Base-by-base conservation (phyloP, 2,113 vertebrate genomes). In the Hyperopisus bebe region DNA sequence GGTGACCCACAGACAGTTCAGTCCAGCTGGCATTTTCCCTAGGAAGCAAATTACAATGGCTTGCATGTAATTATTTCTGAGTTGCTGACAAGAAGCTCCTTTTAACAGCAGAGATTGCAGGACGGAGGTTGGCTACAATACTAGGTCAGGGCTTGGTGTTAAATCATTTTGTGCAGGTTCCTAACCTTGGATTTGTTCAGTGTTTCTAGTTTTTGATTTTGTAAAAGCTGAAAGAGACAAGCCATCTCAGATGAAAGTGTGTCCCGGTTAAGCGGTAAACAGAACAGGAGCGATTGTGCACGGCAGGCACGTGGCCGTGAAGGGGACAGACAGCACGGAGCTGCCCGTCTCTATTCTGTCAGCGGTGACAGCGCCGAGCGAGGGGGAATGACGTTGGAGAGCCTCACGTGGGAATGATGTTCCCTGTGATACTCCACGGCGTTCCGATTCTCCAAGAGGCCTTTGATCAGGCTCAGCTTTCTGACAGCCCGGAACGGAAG, bases 401-500 rank as follows among this genome's bases (percentile, higher is more conserved):
- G 6, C 5, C 13, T 24, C 27, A 53, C 27, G n/a, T 1, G n/a
- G 51, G 55, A 39, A 42, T 17, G 85, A 53, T 51, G 85, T 87
- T 87, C 5, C 13, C 50, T 17, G n/a, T 53, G 47, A 53, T 47
- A 51, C 11, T 35, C 24, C 1, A 2, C 50, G 50, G 21, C 19
- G 15, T 39, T 55, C 87, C 51, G 10, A 39, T 27, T 19, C 31
- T 27, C 15, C 35, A 39, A 58, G 55, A 88, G 39, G 3, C 87
- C 87, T 88, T 88, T 88, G 87, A 62, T 88, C 87, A 58, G 17
- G 5, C 86, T 24, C 50, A 58, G 31, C 7, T n/a, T 31, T 58
- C 39, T 88, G 87, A 58, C 87, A 88, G 87, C 53, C 51, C 6
- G 10, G 19, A 44, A 44, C 53, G 15, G 85, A 53, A 48, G 44